Percentiles rank a stretch among this genome's conserved stretches.
Conservation (phyloP, 2,888 invertebrate genomes). For the Oscheius sp. region DNA sequence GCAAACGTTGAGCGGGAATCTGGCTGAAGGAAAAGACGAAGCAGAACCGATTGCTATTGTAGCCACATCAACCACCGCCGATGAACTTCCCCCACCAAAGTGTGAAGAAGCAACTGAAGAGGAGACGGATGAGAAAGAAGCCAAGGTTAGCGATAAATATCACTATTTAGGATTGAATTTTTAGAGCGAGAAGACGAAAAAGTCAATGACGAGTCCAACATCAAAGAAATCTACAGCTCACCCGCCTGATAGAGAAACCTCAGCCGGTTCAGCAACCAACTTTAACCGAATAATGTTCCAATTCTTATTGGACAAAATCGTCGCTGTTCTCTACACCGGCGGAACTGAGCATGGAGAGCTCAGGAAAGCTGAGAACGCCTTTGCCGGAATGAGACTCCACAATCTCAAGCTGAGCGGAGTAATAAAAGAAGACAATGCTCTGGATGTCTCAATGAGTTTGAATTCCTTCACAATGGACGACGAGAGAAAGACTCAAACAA, state of each 20-base stretch:
- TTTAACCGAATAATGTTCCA: conserved; percentile 79
- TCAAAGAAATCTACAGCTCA: not conserved
- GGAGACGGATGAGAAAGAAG: not conserved
- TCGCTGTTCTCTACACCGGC: conserved; percentile 79
- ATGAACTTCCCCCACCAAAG: conserved; percentile 35
- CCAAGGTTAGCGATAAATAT: too few relatives aligned
- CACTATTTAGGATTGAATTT: too few relatives aligned
- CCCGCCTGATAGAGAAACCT: conserved; percentile 7
- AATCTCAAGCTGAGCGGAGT: conserved; percentile 57
- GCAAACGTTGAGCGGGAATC: conserved; percentile 83
- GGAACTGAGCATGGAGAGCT: conserved; percentile 15
- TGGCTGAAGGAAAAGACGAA: conserved; percentile 78
- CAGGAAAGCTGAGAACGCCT: conserved; percentile 47
- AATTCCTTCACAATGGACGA: conserved; percentile 88
- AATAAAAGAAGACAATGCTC: conserved; percentile 57
- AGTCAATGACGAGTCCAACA: conserved; percentile 7
- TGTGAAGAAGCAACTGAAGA: conserved; percentile 2
- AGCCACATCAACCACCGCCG: not conserved
- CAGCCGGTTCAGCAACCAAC: conserved; percentile 28
- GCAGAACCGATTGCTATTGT: conserved; percentile 37
- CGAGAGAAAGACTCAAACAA: conserved; percentile 77
- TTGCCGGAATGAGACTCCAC: conserved; percentile 57
- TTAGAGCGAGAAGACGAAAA: too few relatives aligned
- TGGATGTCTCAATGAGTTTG: conserved; percentile 77
- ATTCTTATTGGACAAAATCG: conserved; percentile 85